A percentile compares a stretch with the other conserved stretches of the same genome.
Conservation (phyloP, 2,797 vertebrate species). For the Phoxinus dragarum region DNA sequence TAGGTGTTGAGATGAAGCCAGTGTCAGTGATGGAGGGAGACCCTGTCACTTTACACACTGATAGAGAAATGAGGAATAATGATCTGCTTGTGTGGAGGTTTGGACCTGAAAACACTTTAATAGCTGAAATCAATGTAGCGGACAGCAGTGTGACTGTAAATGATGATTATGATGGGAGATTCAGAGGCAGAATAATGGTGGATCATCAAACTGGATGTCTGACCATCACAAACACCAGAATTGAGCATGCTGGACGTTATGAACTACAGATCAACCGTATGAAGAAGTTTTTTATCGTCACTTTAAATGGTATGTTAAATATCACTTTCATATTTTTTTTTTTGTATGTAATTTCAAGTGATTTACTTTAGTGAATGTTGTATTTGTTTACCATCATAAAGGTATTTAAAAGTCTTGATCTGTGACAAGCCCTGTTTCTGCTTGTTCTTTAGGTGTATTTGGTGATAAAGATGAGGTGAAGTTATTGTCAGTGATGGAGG, state of each 20-base stretch:
- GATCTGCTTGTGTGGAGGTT: background rate
- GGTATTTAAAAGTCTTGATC: background rate
- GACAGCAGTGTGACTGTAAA: background rate
- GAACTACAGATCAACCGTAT: background rate
- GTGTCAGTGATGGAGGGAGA: background rate
- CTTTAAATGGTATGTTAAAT: background rate
- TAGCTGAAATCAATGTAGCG: background rate
- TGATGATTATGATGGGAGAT: background rate
- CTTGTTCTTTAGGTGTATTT: background rate
- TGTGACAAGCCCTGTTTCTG: background rate
- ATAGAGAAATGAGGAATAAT: slow-evolving; percentile 8
- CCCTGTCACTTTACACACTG: background rate
- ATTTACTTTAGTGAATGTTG: background rate
- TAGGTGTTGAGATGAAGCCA: background rate
- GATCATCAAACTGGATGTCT: slow-evolving; percentile 1
- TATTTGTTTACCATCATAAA: background rate
- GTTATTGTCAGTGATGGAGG: background rate
- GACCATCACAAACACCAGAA: background rate
- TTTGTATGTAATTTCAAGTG: background rate
- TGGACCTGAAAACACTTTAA: background rate
- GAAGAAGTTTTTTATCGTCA: background rate
- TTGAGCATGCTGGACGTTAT: background rate
- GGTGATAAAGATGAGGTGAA: too few species aligned
- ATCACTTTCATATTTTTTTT: background rate
- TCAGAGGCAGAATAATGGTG: background rate